Evolutionary conservation across 2,888 invertebrate genomes (phyloP), one percentile per base, ranked within the genome.

Genomic region (Carabus problematicus): DNA sequence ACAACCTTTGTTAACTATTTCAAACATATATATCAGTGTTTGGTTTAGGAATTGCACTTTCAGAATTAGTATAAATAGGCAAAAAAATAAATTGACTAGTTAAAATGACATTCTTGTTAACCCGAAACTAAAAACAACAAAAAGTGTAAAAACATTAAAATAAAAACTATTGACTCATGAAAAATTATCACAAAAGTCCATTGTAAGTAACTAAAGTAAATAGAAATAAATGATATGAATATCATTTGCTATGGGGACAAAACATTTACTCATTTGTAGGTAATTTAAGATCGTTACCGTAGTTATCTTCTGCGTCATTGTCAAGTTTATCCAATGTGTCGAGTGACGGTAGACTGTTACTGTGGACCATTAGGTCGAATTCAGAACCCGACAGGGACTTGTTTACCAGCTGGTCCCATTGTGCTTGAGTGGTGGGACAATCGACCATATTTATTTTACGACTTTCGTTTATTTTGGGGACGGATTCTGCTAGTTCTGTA

Each of bases 351-450:
- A 71, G 71, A 70, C 63, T 73, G 55, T 73, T 72, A 55, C 73
- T 73, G 76, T 89, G 88, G 7, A 88, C 82, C 62, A 88, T 85
- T 70, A 89, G 82, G 79, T 89, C 89, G 78, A 89, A 89, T 74
- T 89, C 89, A 0, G 88, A 87, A 62, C 86, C 87, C 0, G 88
- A 86, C 40, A 89, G 78, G 3, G 87, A 86, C 72, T 79, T 81
- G 60, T 77, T 79, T 16, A 82, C 77, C 19, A 81, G 68, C 64
- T 77, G 72, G 70, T 81, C 81, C 82, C 82, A 82, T 61, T 82
- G 80, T 71, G 78, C 79, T n/a, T 79, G 79, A 16, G 79, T 79
- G 1, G 80, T 75, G 1, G 81, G 81, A 56, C 78, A 78, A 41
- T 80, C 78, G 8, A 74, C 74, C 43, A 55, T 12, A 47, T 60